Base-by-base conservation (phyloP, 1,140 invertebrate species). In the Dreissena polymorpha region DNA sequence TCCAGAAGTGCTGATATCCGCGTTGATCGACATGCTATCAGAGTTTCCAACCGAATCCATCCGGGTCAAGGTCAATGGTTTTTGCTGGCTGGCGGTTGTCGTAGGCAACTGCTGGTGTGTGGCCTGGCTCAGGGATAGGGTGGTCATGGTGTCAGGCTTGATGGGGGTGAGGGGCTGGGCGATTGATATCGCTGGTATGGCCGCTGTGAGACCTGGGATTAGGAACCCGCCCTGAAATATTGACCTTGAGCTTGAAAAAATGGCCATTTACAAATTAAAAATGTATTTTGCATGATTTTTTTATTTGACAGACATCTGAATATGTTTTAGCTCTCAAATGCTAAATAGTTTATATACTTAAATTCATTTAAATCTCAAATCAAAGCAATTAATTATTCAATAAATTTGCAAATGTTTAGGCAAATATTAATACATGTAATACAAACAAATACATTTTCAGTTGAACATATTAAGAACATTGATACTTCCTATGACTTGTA, bases 181-280 rank as follows among this genome's bases (percentile, higher is more conserved):
- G 0, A 87, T 67, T 23, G 86, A 86, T n/a, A 82, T 78, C n/a
- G 85, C 50, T 10, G 83, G 63, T 39, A 72, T 74, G 14, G 85
- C 76, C 63, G 85, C 68, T 50, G 85, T 82, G 49, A 88, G 64
- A 3, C 85, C 83, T 0, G 85, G 86, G 21, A 84, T 16, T 2
- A 84, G 21, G 27, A 78, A 78, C 39, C 85, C 85, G 27, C 86
- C 83, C 86, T 88, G 83, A 12, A 65, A 70, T 39, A 14, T 21
- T n/a, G 21, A 60, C 2, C 57, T 8, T 39, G 39, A 39, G 39
- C 39, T 39, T 16, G 7, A 3, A 29, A 63, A 39, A 39, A 39
- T 39, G 39, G 3, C 39, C 39, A 39, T 39, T 39, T 39, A 39
- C 39, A 39, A 39, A 39, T 39, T 39, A 39, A 39, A 5, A 39